Evolutionary conservation across 1,140 invertebrate genomes (phyloP), one percentile per base, ranked within the genome.

Genomic region (Diuraphis noxia): DNA sequence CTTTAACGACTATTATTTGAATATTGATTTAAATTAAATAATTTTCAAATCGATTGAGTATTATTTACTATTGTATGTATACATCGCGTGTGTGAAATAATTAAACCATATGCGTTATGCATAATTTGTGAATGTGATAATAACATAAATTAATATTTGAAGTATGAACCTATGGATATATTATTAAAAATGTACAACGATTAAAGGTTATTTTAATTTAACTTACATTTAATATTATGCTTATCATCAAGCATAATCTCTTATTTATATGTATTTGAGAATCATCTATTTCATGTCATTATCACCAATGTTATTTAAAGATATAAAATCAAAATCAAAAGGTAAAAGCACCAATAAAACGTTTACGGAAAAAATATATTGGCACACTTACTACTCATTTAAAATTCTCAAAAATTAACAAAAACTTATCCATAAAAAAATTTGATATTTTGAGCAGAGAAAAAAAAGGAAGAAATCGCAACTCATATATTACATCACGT

Each of bases 181-280:
- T n/a, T 63, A 63, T n/a, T 63, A n/a, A n/a, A 63, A 63, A 63
- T 63, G 56, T 63, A 17, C 56, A 63, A 63, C 56, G 56, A 63
- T n/a, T 63, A 63, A 63, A 63, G 56, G 56, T 63, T 63, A 63
- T 63, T 63, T 63, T n/a, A 63, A 63, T n/a, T 63, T 63, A 63
- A 63, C 56, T n/a, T 63, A 63, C 10, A 63, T 63, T 63, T 63
- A 63, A n/a, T 63, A n/a, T 5, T n/a, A n/a, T 56, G 30, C 56
- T 63, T 63, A 63, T 63, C 30, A 63, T 63, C 10, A 10, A 30
- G 10, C 25, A 10, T n/a, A 30, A 30, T 30, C 30, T 25, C 8
- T n/a, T 63, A 63, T 49, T 10, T 25, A 30, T n/a, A 63, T n/a
- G 30, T 63, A 63, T 30, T 30, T 63, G 56, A 63, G 46, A 49